Conservation (phyloP, 2,113 vertebrate genomes). For the Ranitomeya variabilis region DNA sequence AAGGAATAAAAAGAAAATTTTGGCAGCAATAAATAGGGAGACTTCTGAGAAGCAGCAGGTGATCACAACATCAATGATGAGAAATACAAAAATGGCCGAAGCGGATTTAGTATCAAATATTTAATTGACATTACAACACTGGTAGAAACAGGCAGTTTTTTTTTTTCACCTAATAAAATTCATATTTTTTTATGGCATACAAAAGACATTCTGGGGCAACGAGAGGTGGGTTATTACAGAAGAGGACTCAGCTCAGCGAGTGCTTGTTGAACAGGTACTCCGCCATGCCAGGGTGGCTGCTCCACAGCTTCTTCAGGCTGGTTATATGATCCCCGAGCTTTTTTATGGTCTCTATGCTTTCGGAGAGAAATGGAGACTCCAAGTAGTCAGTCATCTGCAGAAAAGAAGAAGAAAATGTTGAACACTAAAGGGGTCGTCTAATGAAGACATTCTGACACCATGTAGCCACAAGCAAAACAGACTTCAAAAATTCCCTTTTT, state of each 20-base stretch:
- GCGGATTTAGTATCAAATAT: neutral
- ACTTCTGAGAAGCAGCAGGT: neutral
- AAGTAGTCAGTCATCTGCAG: constrained; percentile 62
- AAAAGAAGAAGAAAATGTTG: neutral
- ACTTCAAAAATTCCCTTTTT: no score
- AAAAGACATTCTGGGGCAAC: neutral
- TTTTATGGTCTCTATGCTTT: constrained; percentile 61
- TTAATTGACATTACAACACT: constrained; percentile 26
- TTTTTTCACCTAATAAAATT: neutral
- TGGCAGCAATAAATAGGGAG: no score
- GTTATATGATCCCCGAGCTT: constrained; percentile 73
- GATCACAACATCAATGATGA: neutral
- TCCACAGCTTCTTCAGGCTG: constrained; percentile 74
- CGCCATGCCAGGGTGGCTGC: constrained; percentile 48
- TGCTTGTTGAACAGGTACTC: constrained; percentile 67
- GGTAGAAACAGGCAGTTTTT: neutral
- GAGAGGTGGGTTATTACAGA: neutral
- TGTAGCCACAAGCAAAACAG: no score
- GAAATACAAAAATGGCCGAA: neutral
- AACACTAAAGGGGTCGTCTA: neutral
- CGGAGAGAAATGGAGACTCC: constrained; percentile 61
- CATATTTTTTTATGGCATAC: neutral
- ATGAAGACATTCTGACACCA: no score
- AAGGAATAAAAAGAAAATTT: no score
- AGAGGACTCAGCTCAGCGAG: constrained; percentile 54